Conservation (phyloP, 2,797 vertebrate genomes). For the Arctocebus calabarensis region DNA sequence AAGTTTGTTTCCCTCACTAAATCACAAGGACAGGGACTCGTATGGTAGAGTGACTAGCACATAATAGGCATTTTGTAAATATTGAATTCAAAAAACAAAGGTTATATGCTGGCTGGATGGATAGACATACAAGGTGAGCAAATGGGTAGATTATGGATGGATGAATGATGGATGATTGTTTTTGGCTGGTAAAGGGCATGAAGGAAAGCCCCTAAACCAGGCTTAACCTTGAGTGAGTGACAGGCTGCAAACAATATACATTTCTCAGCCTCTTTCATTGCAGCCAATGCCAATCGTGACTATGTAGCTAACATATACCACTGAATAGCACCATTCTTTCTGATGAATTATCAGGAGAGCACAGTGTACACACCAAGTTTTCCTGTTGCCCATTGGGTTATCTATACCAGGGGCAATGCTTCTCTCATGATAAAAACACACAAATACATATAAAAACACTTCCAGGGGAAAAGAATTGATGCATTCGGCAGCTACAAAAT, state of each 20-base stretch:
- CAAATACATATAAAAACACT: background rate
- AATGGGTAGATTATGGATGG: background rate
- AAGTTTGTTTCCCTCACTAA: background rate
- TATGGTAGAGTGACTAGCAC: background rate
- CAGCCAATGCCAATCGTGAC: background rate
- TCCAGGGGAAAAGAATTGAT: slow-evolving; percentile 15
- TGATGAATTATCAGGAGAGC: background rate
- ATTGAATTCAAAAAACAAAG: background rate
- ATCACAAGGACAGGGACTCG: background rate
- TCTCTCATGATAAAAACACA: slow-evolving; percentile 30
- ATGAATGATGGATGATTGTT: background rate
- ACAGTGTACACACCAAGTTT: background rate
- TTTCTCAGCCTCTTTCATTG: background rate
- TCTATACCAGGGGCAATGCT: background rate
- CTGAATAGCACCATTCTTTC: slow-evolving; percentile 7
- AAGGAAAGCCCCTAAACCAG: background rate
- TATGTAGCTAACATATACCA: background rate
- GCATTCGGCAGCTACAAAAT: slow-evolving; percentile 47
- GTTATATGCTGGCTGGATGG: background rate
- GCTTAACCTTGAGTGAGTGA: background rate
- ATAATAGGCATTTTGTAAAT: background rate
- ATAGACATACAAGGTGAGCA: background rate
- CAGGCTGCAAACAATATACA: background rate
- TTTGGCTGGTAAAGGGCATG: background rate
- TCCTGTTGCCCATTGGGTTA: background rate